Evolutionary conservation across 2,888 invertebrate genomes (phyloP).

Genomic region (Meghimatium bilineatum): DNA sequence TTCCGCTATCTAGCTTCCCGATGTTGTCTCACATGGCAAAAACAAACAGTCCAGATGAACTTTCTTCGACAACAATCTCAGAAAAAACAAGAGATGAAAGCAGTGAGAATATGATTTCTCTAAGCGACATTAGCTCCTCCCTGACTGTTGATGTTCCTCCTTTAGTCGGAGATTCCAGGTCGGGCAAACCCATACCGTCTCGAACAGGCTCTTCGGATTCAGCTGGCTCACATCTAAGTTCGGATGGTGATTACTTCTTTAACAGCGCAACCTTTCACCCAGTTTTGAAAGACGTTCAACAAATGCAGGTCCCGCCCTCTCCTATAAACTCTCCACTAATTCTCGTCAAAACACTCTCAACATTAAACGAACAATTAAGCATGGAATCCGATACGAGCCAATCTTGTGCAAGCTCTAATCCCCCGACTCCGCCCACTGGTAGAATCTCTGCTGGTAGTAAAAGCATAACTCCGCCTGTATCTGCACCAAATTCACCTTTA

Average conservation of each 20-base stretch:
- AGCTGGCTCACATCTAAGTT: not conserved
- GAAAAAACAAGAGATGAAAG: not conserved
- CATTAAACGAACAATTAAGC: slow-evolving; percentile 52
- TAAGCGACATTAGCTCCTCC: not conserved
- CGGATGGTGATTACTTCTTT: not conserved
- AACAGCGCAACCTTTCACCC: not conserved
- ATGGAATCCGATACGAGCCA: slow-evolving; percentile 49
- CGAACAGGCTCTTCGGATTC: not conserved
- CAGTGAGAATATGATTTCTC: slow-evolving; percentile 8
- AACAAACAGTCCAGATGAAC: slow-evolving; percentile 1
- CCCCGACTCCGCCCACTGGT: not conserved
- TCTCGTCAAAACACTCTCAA: slow-evolving; percentile 39
- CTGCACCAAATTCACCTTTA: not conserved
- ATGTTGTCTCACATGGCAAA: not conserved
- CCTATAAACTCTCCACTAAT: slow-evolving; percentile 15
- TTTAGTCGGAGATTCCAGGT: not conserved
- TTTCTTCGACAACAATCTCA: not conserved
- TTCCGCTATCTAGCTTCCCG: not conserved
- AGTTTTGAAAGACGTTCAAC: not conserved
- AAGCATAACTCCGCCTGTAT: not conserved
- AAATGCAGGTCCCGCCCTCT: not conserved
- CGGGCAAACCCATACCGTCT: not conserved
- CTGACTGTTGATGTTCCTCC: not conserved
- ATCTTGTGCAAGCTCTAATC: slow-evolving; percentile 18
- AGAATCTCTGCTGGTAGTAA: not conserved